Base-by-base conservation (phyloP, 1,140 invertebrate genomes). In the Drosophila aff. region DNA sequence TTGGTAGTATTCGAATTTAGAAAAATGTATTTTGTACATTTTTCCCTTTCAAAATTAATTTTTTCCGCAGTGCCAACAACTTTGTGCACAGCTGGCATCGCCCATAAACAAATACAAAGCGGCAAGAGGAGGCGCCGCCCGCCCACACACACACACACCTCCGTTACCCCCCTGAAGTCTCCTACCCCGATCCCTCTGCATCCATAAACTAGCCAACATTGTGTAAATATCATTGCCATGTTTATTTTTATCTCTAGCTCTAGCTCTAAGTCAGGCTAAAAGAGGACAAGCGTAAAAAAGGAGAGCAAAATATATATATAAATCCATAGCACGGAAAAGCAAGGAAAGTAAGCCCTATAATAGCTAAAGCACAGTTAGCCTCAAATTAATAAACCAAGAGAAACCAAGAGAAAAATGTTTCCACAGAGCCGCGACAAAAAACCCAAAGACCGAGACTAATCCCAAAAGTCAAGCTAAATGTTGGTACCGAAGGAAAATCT, bases 221-320 rank as follows among this genome's bases (percentile, higher is more conserved):
- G 85, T 90, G 79, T 90, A 90, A 90, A 90, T 91, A 90, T 86
- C 85, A 90, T 85, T 79, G 79, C 76, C 76, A 90, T 90, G 86
- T 90, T 90, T 90, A 85, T 82, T 90, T 90, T 90, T 80, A 90
- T 90, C 81, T 90, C 72, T 84, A 85, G 85, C 71, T 82, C 58
- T 90, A 90, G 85, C 71, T 90, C 67, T 90, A 85, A 90, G 85
- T 76, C 64, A 64, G 63, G 66, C 59, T 61, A 60, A 71, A 47
- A 60, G 11, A 61, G 75, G 38, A 44, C 36, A 68, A 67, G 60
- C 58, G 43, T 66, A 57, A 66, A 68, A 68, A 52, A 47, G 47
- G 23, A 21, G 28, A 31, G 53, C 18, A 64, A 40, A 66, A 43
- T n/a, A 50, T n/a, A 28, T 31, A 50, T 41, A 59, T 53, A 59